Percentiles rank a stretch among this genome's conserved stretches.
phyloP scores from a whole-genome alignment of 2,888 invertebrate species.

The Xestia xanthographa region DNA sequence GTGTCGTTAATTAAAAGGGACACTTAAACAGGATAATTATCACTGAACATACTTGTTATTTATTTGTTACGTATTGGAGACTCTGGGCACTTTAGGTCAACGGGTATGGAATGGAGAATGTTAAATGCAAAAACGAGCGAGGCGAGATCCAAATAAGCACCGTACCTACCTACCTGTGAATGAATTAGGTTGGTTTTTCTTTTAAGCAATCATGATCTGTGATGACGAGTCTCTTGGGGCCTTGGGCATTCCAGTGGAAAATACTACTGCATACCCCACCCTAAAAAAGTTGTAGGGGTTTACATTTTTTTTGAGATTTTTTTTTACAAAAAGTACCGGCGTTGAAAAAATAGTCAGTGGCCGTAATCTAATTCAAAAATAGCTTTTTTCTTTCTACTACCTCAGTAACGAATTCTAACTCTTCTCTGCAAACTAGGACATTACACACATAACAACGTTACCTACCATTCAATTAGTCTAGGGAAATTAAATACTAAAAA shows the following conservation, averaged over 20 bases:
- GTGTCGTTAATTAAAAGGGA: constrained; percentile 36
- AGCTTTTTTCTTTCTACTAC: neutral
- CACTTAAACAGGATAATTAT: constrained; percentile 29
- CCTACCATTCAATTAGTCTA: neutral
- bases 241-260: too few species aligned
- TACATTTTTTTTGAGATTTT: too few species aligned
- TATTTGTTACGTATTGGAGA: neutral
- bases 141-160: neutral
- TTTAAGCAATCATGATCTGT: neutral
- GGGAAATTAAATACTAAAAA: constrained; percentile 20
- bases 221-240: too few species aligned
- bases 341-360: neutral
- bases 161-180: neutral
- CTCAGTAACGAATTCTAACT: neutral
- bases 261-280: too few species aligned
- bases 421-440: neutral
- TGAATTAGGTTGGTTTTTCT: neutral
- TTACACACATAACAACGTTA: neutral
- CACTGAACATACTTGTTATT: constrained; percentile 10
- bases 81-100: neutral
- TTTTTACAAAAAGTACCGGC: neutral
- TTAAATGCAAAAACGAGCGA: neutral
- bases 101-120: neutral
- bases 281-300: too few species aligned
- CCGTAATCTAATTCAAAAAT: neutral